Evolutionary conservation across 2,113 vertebrate genomes (phyloP).

Genomic region (Microcebus ravelobensis): DNA sequence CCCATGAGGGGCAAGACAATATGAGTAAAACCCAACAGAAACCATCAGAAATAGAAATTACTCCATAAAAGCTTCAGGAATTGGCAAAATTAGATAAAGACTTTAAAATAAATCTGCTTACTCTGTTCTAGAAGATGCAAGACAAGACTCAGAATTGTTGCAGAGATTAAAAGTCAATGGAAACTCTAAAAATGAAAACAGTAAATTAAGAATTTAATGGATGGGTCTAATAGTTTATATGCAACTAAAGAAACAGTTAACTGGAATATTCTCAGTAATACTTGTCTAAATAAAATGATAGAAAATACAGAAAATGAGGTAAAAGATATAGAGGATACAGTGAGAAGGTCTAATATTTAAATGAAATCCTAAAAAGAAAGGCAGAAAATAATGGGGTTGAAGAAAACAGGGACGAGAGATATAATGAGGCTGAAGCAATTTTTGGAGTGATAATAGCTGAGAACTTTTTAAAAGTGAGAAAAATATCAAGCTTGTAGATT

Average conservation of each 20-base stretch:
- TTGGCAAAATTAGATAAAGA: background rate
- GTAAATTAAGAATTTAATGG: background rate
- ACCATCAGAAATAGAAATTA: background rate
- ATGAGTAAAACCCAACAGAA: slow-evolving; percentile 15
- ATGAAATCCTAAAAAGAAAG: background rate
- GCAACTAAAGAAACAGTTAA: background rate
- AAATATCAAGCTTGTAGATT: background rate
- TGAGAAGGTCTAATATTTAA: background rate
- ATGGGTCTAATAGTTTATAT: background rate
- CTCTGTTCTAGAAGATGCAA: slow-evolving; percentile 8
- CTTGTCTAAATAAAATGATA: background rate
- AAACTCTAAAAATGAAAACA: background rate
- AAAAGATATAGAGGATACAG: background rate
- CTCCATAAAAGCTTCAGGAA: background rate
- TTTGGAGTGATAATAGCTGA: background rate
- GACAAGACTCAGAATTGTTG: background rate
- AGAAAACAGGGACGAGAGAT: background rate
- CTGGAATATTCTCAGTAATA: background rate
- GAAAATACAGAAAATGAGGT: background rate
- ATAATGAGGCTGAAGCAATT: background rate
- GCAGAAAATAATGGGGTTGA: background rate
- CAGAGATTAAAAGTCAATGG: background rate
- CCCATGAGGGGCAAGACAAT: background rate
- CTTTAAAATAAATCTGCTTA: background rate
- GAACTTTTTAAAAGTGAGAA: background rate